Base-by-base conservation (phyloP, 2,113 vertebrate species). In the Anhinga anhinga region DNA sequence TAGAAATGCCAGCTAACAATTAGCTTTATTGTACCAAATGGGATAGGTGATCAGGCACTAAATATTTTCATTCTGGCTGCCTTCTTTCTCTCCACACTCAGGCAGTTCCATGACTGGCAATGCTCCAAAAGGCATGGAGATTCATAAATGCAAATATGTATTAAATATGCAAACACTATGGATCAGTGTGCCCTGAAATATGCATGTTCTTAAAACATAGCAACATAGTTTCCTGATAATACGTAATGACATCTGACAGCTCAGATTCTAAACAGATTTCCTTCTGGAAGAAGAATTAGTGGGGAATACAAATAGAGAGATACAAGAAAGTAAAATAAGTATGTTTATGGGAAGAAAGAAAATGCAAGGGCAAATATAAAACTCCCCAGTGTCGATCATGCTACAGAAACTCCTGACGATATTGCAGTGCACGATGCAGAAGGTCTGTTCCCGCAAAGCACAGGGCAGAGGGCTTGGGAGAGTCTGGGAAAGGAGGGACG, bases 161-260 rank as follows among this genome's bases (percentile, higher is more conserved):
- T 94, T 58, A 91, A 93, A 89, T 91, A 97, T 90, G 91, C 91
- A 95, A 93, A 87, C 91, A 87, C 89, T 82, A 96, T 49, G 78
- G 89, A 94, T 85, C 81, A 56, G 29, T 79, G 82, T 72, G 56
- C 44, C 52, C 74, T 85, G 90, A 94, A 91, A 93, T 87, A 94
- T 72, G 78, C 84, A 65, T 36, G 55, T 73, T 90, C 73, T 94
- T 89, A 82, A 95, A 94, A 94, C 83, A 82, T 4, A 79, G 73
- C 63, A 88, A 67, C 55, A 55, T 47, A 72, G 65, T 72, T 96
- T 96, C 89, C 65, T 66, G 84, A 72, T 90, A 91, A 91, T 85
- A 76, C 0, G 3, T 94, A 91, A 95, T 85, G 84, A 93, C 40
- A 90, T 87, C 40, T 94, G 94, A 93, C 73, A 93, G 89, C 66